Conservation (phyloP, 2,797 vertebrate species). For the Linurgus olivaceus region DNA sequence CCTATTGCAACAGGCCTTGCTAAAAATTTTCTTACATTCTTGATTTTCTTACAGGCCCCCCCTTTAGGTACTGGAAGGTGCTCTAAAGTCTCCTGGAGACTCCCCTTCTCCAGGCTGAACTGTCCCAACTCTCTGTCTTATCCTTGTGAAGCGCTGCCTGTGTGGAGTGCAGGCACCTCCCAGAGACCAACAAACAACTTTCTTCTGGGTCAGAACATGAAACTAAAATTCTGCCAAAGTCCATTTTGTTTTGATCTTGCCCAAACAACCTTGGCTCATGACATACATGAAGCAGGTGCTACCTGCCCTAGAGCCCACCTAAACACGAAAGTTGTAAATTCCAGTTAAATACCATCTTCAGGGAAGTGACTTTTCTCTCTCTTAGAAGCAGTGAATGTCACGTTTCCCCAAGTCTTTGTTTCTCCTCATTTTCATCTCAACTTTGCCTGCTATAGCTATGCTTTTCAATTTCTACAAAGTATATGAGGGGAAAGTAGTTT, state of each 20-base stretch:
- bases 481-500: not conserved
- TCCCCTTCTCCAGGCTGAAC: not conserved
- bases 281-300: not conserved
- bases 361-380: not conserved
- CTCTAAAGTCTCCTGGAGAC: not conserved
- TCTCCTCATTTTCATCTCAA: not conserved
- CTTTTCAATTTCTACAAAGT: not conserved
- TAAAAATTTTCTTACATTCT: not conserved
- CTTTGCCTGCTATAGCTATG: not conserved
- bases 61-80: not conserved
- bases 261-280: not conserved
- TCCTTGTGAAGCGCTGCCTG: not conserved
- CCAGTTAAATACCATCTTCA: not conserved
- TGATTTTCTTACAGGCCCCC: not conserved
- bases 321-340: not conserved
- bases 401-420: not conserved
- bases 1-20: not conserved
- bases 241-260: not conserved
- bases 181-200: not conserved
- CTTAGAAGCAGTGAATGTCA: not conserved
- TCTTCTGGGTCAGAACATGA: not conserved
- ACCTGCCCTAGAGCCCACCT: not conserved
- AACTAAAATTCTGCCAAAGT: not conserved
- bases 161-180: not conserved
- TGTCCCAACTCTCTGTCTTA: not conserved